These are phyloP conservation scores for Morinoia aosen DNA, from an alignment of 2,888 invertebrate species.

Conservation along the genomic window DNA sequence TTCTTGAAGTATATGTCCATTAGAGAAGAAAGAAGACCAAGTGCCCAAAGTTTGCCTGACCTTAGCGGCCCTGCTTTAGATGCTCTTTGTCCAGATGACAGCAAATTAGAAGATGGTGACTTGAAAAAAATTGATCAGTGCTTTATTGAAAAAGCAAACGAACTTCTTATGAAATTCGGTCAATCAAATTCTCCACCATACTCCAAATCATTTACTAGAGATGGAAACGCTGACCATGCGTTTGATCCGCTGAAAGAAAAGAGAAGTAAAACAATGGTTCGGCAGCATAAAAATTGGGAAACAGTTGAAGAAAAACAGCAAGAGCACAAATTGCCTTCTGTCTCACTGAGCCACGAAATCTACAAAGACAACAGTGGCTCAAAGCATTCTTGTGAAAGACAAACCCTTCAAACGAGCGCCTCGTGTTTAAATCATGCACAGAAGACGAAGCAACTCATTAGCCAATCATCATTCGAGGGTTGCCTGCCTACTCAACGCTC, in stretches of 20 bases:
- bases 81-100: constrained; percentile 60
- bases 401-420: not conserved
- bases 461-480: constrained; percentile 15
- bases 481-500: not conserved
- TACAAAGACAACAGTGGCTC: not conserved
- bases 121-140: not conserved
- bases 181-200: not conserved
- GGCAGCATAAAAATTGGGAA: not conserved
- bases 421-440: not conserved
- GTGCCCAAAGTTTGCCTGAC: constrained; percentile 65
- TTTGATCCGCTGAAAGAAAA: not conserved
- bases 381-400: not conserved
- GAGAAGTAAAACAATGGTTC: not conserved
- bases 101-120: not conserved
- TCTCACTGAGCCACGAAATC: not conserved
- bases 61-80: constrained; percentile 63
- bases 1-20: not conserved
- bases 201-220: not conserved
- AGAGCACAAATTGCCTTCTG: not conserved
- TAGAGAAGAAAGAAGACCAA: constrained; percentile 57
- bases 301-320: not conserved
- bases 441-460: constrained; percentile 2
- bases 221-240: not conserved
- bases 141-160: not conserved
- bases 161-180: not conserved